These are phyloP conservation scores for Athalia circularis DNA, from an alignment of 2,888 invertebrate genomes.

Conservation along the genomic window DNA sequence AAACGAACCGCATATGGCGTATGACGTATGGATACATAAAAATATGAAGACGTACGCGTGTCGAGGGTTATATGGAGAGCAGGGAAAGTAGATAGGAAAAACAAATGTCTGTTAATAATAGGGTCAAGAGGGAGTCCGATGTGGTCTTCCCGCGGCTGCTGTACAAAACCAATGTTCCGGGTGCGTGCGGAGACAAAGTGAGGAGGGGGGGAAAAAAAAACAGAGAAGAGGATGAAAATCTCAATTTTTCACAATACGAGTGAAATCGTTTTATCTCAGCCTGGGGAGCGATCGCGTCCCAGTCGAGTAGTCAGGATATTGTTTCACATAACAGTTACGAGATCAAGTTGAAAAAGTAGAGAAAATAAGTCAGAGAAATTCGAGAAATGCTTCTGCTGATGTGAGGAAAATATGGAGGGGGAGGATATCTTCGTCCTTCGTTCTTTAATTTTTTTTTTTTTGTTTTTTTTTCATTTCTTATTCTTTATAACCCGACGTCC, in stretches of 20 bases:
- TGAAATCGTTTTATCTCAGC: slow-evolving; percentile 25
- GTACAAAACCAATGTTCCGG: slow-evolving; percentile 23
- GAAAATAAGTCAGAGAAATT: background rate
- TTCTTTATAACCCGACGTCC: background rate
- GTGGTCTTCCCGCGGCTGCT: background rate
- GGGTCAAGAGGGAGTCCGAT: slow-evolving; percentile 38
- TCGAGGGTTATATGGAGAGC: slow-evolving; percentile 9
- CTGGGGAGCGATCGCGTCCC: background rate
- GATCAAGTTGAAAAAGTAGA: slow-evolving; percentile 16
- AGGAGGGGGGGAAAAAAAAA: background rate
- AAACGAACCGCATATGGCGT: slow-evolving; percentile 29
- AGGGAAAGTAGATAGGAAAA: slow-evolving; percentile 37
- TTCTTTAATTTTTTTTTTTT: no score
- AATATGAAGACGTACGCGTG: background rate
- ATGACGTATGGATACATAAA: background rate
- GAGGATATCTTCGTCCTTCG: background rate
- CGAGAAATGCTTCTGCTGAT: background rate
- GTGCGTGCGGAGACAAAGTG: slow-evolving; percentile 9
- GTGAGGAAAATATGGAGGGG: background rate
- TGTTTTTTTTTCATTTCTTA: background rate
- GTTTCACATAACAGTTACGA: slow-evolving; percentile 4
- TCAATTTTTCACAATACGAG: slow-evolving; percentile 37
- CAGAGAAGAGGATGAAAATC: background rate
- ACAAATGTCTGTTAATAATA: slow-evolving; percentile 43
- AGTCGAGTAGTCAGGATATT: slow-evolving; percentile 5